phyloP scores from a whole-genome alignment of 2,888 invertebrate genomes.

The Lydus trimaculatus region DNA sequence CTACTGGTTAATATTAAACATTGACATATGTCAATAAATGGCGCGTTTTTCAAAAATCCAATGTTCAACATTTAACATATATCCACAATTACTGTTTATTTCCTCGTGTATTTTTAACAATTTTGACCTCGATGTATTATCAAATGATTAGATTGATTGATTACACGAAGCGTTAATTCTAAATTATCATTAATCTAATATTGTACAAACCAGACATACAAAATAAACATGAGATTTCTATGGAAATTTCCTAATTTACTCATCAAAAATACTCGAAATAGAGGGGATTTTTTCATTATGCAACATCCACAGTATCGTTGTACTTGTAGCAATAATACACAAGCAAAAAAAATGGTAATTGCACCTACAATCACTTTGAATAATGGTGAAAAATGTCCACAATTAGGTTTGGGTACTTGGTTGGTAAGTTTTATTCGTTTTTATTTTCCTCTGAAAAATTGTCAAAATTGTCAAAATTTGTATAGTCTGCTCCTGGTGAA shows the following conservation, averaged over 20 bases:
- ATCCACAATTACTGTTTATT: no score
- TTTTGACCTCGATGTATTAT: neutral
- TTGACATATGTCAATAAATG: no score
- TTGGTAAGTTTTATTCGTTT: constrained; percentile 65
- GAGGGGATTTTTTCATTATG: neutral
- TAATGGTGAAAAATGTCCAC: constrained; percentile 71
- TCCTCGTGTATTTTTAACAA: neutral
- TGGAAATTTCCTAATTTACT: neutral
- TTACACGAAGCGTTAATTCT: neutral
- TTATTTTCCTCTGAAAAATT: neutral
- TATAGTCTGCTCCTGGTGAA: constrained; percentile 60
- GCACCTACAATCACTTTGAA: constrained; percentile 67
- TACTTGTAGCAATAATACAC: neutral
- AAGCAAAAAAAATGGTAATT: constrained; percentile 26
- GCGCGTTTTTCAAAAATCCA: no score
- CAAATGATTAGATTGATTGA: neutral
- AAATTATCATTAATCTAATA: constrained; percentile 10
- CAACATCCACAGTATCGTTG: neutral
- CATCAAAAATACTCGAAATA: neutral
- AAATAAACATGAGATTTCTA: neutral
- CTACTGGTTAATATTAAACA: no score
- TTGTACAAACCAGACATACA: no score
- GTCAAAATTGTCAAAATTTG: neutral
- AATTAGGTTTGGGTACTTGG: constrained; percentile 83
- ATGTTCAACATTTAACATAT: no score